Base-by-base conservation (phyloP, 35 echinoderm and acorn worm species). In the Heliocidaris erythrogramma region DNA sequence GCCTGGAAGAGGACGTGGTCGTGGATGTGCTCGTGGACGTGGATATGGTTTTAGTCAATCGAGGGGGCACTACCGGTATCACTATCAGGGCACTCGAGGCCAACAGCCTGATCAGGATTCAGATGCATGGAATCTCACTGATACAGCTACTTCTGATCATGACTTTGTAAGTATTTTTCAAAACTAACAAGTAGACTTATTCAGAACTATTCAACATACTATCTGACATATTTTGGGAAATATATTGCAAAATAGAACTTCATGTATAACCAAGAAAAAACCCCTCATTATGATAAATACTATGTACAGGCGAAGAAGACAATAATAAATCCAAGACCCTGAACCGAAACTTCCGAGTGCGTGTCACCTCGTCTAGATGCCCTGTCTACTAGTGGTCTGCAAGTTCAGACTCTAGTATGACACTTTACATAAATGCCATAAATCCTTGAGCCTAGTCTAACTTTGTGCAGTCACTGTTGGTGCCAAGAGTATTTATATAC, bases 1-100 rank as follows among this genome's bases (percentile, higher is more conserved):
- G 87, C 87, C 87, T 47, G 87, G 87, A 89, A 31, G 87, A 13
- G 87, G 87, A 18, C 87, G 87, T 32, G 31, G 31, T 47, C 87
- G 87, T 32, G 31, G 87, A n/a, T n/a, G n/a, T n/a, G n/a, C n/a
- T n/a, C 87, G 87, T 2, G n/a, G 31, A 30, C 86, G 86, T 1
- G 87, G 87, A 0, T 1, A 30, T 14, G 87, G 87, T n/a, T n/a
- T n/a, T 42, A n/a, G 86, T 47, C 30, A 30, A 17, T 2, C 29
- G 2, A 47, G 14, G 4, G 21, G 21, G 8, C 7, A 24, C 18
- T 8, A 7, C 6, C 65, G 14, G 4, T 3, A 4, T 2, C 7
- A 24, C 18, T 8, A 7, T 27, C 65, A n/a, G 7, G 8, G 65
- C 65, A 1, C 1, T 78, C 65, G 42, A 14, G 47, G 87, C 0